Evolutionary conservation across 1,140 invertebrate genomes (phyloP), one percentile per base, ranked within the genome.

Genomic region (Wiebesia pumilae): DNA sequence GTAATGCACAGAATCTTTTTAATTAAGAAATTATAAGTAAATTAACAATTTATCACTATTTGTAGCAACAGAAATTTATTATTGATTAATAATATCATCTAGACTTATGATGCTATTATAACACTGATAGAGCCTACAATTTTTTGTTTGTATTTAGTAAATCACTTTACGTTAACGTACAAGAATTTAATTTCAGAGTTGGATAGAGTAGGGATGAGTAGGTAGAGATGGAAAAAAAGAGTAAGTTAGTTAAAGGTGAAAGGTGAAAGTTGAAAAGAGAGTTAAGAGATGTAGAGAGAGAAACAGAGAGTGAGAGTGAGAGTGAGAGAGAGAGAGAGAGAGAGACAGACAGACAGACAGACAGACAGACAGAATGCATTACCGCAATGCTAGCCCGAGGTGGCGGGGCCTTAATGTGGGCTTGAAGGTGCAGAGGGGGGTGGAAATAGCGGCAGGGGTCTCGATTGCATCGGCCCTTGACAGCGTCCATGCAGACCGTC

Each of bases 401-500:
- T 96, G 97, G 97, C 96, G 97, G 96, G 94, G 96, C 97, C 97
- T 98, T 98, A 96, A 99, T 98, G 97, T 98, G 98, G 96, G 97
- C 97, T 97, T 98, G 97, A 95, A 99, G 97, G 97, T 99, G 98
- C 96, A 98, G 96, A 96, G 97, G 97, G 96, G 97, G 97, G 96
- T 98, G 97, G 96, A 98, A 98, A 97, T 98, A 98, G 96, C 97
- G 97, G 97, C 97, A 98, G 95, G 97, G 97, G 95, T 98, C 97
- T 95, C 97, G 97, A 96, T 97, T 96, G 96, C 97, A 98, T 96
- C 97, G 97, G 95, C 97, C 97, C 96, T 98, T 98, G 95, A 98
- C 97, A 96, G 97, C 98, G 96, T 99, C 98, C 98, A 99, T 98
- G 97, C 98, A 99, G 96, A 99, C 98, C 95, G 98, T 98, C 95